Evolutionary conservation across 2,888 invertebrate species (phyloP), one percentile per base, ranked within the genome.

Genomic region (Formica aserva): DNA sequence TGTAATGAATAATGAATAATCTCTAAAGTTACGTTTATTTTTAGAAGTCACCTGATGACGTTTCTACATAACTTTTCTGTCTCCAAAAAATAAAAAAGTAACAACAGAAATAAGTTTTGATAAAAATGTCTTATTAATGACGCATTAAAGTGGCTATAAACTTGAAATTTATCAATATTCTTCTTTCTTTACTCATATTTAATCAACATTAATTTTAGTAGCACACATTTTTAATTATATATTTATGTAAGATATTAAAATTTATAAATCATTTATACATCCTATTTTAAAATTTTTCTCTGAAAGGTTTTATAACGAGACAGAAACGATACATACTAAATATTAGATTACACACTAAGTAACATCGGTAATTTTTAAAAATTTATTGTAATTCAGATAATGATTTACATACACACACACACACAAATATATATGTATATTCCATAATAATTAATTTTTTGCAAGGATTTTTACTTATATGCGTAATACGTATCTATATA

Each of bases 331-430:
- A 57, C 57, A 5, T n/a, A 48, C 2, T 35, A 71, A 45, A 2
- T 45, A 9, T 35, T 35, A 35, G 35, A 35, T 35, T 35, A 35
- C 35, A 35, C 35, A 35, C 6, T 35, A 32, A 32, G 0, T 22
- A 15, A 22, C 38, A 9, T 22, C 4, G 35, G 0, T 9, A 22
- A 35, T 55, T 8, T 71, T 15, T 55, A 4, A 22, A 15, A 52
- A 22, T 71, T 55, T 55, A 35, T 72, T 57, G 26, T 57, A 38
- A 72, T n/a, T 48, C 2, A 63, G 18, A 57, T 57, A 22, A 52
- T 52, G 32, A 69, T 18, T 48, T 5, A 8, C 15, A 8, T 9
- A 55, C n/a, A 55, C n/a, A 11, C 2, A 41, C 22, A 5, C 13
- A 6, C 52, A 22, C n/a, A 22, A 1, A 35, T 32, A 32, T 11